Conservation (phyloP, 2,888 invertebrate genomes). For the Euplexia lucipara region DNA sequence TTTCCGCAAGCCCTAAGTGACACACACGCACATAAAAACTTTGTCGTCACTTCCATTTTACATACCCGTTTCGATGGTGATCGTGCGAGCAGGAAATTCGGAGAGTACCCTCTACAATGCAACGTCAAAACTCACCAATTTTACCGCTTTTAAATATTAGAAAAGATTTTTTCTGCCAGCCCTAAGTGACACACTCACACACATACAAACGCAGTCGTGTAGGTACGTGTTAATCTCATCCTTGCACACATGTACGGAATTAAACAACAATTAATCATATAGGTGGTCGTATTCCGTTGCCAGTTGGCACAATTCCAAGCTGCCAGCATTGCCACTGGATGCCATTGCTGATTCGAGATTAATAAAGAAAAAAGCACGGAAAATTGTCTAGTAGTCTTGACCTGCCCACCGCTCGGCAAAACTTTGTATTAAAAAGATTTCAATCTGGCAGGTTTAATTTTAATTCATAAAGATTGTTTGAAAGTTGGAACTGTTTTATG, state of each 20-base stretch:
- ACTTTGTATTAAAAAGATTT: conserved; percentile 44
- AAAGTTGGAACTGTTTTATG: conserved; percentile 43
- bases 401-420: conserved; percentile 14
- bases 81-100: too few species aligned
- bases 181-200: not conserved
- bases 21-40: too few species aligned
- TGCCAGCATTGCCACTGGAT: conserved; percentile 50
- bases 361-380: conserved; percentile 47
- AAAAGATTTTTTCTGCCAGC: too few species aligned
- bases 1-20: too few species aligned
- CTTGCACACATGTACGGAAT: conserved; percentile 45
- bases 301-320: conserved; percentile 63
- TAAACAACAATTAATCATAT: conserved; percentile 63
- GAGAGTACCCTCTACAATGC: too few species aligned
- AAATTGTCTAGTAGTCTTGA: conserved; percentile 36
- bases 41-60: too few species aligned
- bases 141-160: too few species aligned
- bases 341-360: conserved; percentile 55
- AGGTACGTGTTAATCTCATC: conserved; percentile 11
- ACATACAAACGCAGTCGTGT: not conserved
- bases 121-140: too few species aligned
- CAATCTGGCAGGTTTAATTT: conserved; percentile 38
- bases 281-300: conserved; percentile 55
- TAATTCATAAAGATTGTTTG: conserved; percentile 43
- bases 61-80: too few species aligned